Evolutionary conservation across 1,140 invertebrate genomes (phyloP), one percentile per base, ranked within the genome.

Genomic region (Drosophila pallidifrons): DNA sequence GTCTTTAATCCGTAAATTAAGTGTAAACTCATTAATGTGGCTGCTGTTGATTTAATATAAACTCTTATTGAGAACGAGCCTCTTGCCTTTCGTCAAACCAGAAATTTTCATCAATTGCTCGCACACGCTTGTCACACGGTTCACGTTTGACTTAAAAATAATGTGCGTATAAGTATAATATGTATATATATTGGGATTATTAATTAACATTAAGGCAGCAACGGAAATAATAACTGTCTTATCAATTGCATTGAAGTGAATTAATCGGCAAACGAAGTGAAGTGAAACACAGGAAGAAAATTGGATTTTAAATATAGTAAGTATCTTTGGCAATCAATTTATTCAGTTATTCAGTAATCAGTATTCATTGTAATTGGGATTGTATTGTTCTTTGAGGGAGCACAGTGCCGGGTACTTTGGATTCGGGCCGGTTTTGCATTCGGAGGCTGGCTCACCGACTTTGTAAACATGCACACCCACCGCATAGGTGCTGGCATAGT

Each of bases 401-500:
- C 91, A 92, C 16, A 92, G 59, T 0, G 80, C 75, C 1, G 80
- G 67, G 55, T 91, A 92, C 0, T 77, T 41, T 3, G 82, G 81
- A 80, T 92, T 92, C 0, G 68, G 13, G 30, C 91, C 91, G 0
- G 91, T 91, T 32, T 25, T 20, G 30, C 91, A 92, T 20, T 89
- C 83, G 4, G 89, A 88, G 51, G 86, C 83, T 1, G 91, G 91
- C 5, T 82, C 51, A 1, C 91, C 91, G 15, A 77, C 67, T 35
- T 78, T 87, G 43, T 92, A 92, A 10, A 92, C 80, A 5, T 83
- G 82, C 1, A 83, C 77, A 5, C 80, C 91, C 4, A 83, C 65
- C 2, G 88, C 83, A 91, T 92, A 91, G 46, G 81, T 72, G 47
- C 82, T 91, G 16, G 91, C 90, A 71, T 92, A 92, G 66, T 92